Evolutionary conservation across 2,113 vertebrate genomes (phyloP).

Genomic region (Pipa parva): DNA sequence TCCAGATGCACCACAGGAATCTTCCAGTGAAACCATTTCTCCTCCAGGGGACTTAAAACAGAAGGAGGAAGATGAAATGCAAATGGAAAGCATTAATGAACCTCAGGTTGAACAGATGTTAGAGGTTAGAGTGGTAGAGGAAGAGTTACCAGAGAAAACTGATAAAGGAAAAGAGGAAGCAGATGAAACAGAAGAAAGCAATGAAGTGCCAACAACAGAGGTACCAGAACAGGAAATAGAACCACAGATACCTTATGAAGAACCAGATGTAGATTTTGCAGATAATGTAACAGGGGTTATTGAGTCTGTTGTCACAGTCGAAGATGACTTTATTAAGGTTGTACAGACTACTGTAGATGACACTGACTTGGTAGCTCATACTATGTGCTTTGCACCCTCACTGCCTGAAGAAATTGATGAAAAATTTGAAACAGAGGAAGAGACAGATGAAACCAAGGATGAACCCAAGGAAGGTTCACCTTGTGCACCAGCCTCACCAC

Average conservation of each 20-base stretch:
- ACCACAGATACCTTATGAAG: slow-evolving; percentile 42
- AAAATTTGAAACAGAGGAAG: slow-evolving; percentile 60
- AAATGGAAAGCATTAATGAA: slow-evolving; percentile 60
- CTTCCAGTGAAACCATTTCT: slow-evolving; percentile 36
- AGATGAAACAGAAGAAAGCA: slow-evolving; percentile 58
- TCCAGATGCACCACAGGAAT: slow-evolving; percentile 45
- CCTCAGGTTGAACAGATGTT: slow-evolving; percentile 28
- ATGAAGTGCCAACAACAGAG: slow-evolving; percentile 58
- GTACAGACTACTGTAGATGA: slow-evolving; percentile 92
- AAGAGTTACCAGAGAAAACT: slow-evolving; percentile 34
- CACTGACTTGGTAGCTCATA: slow-evolving; percentile 82
- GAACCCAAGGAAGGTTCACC: slow-evolving; percentile 65
- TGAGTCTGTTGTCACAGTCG: slow-evolving; percentile 92
- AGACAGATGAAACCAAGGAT: slow-evolving; percentile 66
- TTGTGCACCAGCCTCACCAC: slow-evolving; percentile 69
- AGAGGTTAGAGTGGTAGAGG: slow-evolving; percentile 5
- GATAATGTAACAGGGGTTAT: slow-evolving; percentile 75
- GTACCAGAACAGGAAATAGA: slow-evolving; percentile 44
- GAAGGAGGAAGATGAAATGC: slow-evolving; percentile 56
- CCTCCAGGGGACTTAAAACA: slow-evolving; percentile 45
- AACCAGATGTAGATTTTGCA: slow-evolving; percentile 48
- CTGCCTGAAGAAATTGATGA: slow-evolving; percentile 64
- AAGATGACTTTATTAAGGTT: slow-evolving; percentile 96
- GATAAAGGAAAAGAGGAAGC: slow-evolving; percentile 46
- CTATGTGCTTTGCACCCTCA: slow-evolving; percentile 83